Conservation (phyloP, 2,113 vertebrate genomes). For the Siphamia tubifer region DNA sequence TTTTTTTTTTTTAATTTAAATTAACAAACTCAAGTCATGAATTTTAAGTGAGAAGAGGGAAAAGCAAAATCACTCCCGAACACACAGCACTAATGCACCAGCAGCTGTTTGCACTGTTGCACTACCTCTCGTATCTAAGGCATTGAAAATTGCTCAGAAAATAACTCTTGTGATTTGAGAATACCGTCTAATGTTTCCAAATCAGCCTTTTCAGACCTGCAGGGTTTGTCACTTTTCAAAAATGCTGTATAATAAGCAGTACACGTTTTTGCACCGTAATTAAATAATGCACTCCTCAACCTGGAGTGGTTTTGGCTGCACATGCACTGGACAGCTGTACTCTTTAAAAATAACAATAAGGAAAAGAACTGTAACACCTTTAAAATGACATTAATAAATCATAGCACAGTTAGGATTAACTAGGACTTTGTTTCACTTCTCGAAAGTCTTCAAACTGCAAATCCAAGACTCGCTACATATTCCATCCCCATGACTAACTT, state of each 20-base stretch:
- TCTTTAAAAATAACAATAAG: neutral
- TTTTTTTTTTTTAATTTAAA: too few relatives aligned
- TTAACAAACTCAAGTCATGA: too few relatives aligned
- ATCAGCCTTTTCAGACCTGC: too few relatives aligned
- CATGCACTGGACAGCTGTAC: neutral
- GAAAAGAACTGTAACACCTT: neutral
- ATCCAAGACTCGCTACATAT: neutral
- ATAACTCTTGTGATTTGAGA: neutral
- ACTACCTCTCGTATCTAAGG: too few relatives aligned
- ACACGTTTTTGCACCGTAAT: neutral
- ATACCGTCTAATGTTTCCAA: too few relatives aligned
- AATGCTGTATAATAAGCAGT: too few relatives aligned
- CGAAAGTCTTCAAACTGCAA: neutral
- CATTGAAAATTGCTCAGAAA: too few relatives aligned
- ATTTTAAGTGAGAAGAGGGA: too few relatives aligned
- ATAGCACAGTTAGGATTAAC: neutral
- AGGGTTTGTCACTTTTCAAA: too few relatives aligned
- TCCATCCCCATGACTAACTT: neutral
- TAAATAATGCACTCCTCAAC: neutral
- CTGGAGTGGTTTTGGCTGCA: neutral
- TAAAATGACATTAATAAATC: neutral
- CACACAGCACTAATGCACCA: too few relatives aligned
- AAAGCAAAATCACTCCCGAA: too few relatives aligned
- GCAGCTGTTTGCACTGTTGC: too few relatives aligned
- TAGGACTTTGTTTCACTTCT: neutral